Base-by-base conservation (phyloP, 2,797 vertebrate genomes). In the Garrulus glandarius region DNA sequence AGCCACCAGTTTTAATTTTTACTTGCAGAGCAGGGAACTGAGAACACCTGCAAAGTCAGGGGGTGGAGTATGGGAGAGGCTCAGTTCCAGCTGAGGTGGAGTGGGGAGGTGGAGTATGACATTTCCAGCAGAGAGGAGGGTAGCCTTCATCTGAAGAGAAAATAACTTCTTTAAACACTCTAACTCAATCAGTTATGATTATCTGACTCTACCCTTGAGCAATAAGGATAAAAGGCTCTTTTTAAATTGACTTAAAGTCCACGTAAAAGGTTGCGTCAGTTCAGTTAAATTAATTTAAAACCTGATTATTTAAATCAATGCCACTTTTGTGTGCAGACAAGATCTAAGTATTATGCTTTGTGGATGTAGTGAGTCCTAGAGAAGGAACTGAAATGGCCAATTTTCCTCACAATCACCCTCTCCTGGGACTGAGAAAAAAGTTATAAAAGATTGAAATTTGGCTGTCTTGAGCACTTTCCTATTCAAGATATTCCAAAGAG, bases 261-360 rank as follows among this genome's bases (percentile, higher is more conserved):
- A 59, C 0, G 0, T 84, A 88, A 83, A 94, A 78, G 50, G 79
- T 92, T 89, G 65, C 47, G 64, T 21, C 32, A 36, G 44, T 93
- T 92, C 85, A 84, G 68, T 89, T 86, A 93, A 93, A 95, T 81
- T 95, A 36, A 84, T 92, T 96, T 87, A 52, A 89, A 92, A 93
- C 17, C 21, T 68, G 76, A 93, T 95, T 92, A 93, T 95, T 96
- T 92, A 95, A 97, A 96, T 96, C 79, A 87, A 67, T 91, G 72
- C 26, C 63, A 84, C 53, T 78, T 92, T 55, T 59, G n/a, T 67
- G 72, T 60, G 63, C 83, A 88, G 91, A 67, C 52, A 92, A 90
- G 70, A 82, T 75, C 65, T 88, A 90, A 96, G 82, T 82, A 46
- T 87, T 91, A 89, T 10, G 59, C 61, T 93, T 94, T 55, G 57